Evolutionary conservation across 2,113 vertebrate genomes (phyloP), one percentile per base, ranked within the genome.

Genomic region (Rhodinocichla rosea): DNA sequence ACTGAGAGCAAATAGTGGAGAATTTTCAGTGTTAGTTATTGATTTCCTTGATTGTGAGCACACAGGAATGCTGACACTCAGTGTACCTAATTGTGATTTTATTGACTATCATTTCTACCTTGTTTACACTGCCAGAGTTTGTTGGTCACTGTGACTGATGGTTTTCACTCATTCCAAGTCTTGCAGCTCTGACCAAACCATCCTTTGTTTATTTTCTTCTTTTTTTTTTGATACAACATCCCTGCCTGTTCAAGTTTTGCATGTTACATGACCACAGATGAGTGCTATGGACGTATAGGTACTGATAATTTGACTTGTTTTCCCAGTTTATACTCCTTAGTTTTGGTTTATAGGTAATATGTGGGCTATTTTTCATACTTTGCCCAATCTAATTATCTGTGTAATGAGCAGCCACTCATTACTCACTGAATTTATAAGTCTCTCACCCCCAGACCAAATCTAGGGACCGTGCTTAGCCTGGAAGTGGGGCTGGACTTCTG

Each of bases 91-190:
- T 96, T 97, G 96, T 97, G 95, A 97, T 97, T 97, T 96, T 97
- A 97, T 97, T 97, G 97, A 97, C 96, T 96, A 97, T 97, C 94
- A 97, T 97, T 98, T 98, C 88, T 97, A 62, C 84, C 95, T 97
- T 97, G 95, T 97, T 98, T 97, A 96, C 94, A 75, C 89, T 95
- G 96, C 96, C 85, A 95, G 87, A 94, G 83, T 92, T 89, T 87
- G 92, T 95, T 95, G 94, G 95, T 95, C 81, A 64, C 77, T 74
- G 55, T 95, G 90, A 97, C 95, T 92, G 96, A 96, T 97, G 95
- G 87, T 94, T 92, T 95, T 97, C 96, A 89, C 95, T 96, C 96
- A 89, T 75, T 91, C 78, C 65, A 75, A 62, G n/a, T 67, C 94
- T 96, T 87, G 81, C 82, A 83, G 56, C 69, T 90, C 67, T 78